Conservation (phyloP, 2,113 vertebrate species). For the Murina feae region DNA sequence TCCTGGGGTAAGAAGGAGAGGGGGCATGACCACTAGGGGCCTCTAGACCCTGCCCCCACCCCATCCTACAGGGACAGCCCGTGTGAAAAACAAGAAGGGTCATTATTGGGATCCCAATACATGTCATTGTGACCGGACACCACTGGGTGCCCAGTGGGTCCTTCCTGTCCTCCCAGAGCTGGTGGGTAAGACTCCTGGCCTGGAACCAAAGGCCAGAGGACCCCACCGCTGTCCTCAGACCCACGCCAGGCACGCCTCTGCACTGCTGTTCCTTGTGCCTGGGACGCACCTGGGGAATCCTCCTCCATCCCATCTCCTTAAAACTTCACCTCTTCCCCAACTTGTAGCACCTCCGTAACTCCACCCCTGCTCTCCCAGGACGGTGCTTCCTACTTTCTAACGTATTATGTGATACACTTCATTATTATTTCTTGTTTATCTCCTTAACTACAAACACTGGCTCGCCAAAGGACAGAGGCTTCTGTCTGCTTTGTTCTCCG, state of each 20-base stretch:
- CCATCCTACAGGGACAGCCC: background rate
- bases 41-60: no score
- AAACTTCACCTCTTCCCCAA: background rate
- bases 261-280: background rate
- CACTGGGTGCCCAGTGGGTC: background rate
- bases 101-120: background rate
- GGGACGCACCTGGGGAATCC: background rate
- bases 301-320: background rate
- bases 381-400: background rate
- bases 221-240: background rate
- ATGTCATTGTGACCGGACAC: background rate
- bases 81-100: background rate
- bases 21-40: background rate
- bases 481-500: background rate
- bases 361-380: background rate
- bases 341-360: background rate
- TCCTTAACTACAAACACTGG: background rate
- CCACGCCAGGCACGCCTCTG: accelerated
- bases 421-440: background rate
- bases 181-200: background rate
- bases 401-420: background rate
- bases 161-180: background rate
- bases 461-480: background rate
- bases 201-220: background rate
- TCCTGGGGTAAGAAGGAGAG: constrained; percentile 80